Base-by-base conservation (phyloP, 2,888 invertebrate species). In the Halocaridina rubra region DNA sequence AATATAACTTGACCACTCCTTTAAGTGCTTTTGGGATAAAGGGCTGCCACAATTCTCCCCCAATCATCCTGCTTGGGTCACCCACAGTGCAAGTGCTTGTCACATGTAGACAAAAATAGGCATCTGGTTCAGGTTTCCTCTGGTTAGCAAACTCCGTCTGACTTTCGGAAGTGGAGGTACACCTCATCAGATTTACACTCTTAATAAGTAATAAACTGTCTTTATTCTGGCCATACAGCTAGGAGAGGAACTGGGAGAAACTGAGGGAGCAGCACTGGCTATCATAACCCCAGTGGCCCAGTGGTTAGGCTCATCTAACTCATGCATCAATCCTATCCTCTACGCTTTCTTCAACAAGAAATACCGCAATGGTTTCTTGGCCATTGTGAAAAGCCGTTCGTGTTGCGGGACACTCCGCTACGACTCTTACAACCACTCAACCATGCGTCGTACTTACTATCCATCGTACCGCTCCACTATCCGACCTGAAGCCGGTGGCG, bases 331-430 rank as follows among this genome's bases (percentile, higher is more conserved):
- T 91, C 98, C 98, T 0, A 95, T 98, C 88, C 93, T 98, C 82
- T 97, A 98, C 91, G 97, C 97, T 2, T 97, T 97, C 92, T 97
- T 98, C 92, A 98, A 98, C 91, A 96, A 96, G 91, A 97, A 98
- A 91, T 98, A 96, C 91, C 93, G 97, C 16, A 94, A 95, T 85
- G 97, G 97, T 3, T 98, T 98, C 91, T 94, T 95, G 61, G 96
- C 96, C 22, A 96, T 97, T 88, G 93, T 97, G 67, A 95, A 95
- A 91, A 96, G 96, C 89, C 93, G 96, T 88, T 94, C 95, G 89
- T 97, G 96, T 91, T 97, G 96, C 90, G 96, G 96, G 39, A 93
- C 96, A 82, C 92, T 96, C 86, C 93, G 96, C 89, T 96, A 96
- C 91, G 96, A 96, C 91, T 32, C 74, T 19, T 80, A 75, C 75